These are phyloP conservation scores for Condylura cristata DNA, from an alignment of 2,113 vertebrate species.

Conservation along the genomic window DNA sequence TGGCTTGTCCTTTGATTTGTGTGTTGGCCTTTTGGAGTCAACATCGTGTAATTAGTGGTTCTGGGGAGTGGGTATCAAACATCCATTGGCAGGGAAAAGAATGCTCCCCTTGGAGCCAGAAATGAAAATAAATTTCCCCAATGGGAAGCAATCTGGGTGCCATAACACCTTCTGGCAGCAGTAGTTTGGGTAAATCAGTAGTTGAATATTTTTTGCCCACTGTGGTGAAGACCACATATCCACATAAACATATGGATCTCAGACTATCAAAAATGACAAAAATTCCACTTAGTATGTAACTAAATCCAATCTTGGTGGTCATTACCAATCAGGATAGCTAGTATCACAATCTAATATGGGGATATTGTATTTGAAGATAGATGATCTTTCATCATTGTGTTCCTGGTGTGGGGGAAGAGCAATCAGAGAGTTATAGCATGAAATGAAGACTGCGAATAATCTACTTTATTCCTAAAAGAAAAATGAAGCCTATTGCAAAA, in stretches of 20 bases:
- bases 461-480: conserved; percentile 32
- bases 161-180: not conserved
- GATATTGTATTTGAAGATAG: conserved; percentile 1
- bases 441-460: not conserved
- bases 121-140: not conserved
- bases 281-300: not conserved
- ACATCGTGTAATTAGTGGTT: not conserved
- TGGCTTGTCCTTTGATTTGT: too few species aligned
- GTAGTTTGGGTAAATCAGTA: not conserved
- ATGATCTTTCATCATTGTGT: conserved; percentile 19
- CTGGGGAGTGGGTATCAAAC: not conserved
- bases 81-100: not conserved
- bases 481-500: conserved; percentile 3
- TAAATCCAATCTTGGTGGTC: not conserved
- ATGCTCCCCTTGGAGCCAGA: not conserved
- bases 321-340: not conserved
- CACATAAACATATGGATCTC: not conserved
- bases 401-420: not conserved
- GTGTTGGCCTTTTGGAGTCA: not conserved
- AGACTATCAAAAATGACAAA: conserved; percentile 1
- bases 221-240: not conserved
- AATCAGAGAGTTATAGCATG: not conserved
- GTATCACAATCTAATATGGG: conserved; percentile 6
- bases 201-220: not conserved
- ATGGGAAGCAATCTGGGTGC: not conserved